Conservation (phyloP, 2,113 vertebrate genomes). For the Halcyon senegalensis region DNA sequence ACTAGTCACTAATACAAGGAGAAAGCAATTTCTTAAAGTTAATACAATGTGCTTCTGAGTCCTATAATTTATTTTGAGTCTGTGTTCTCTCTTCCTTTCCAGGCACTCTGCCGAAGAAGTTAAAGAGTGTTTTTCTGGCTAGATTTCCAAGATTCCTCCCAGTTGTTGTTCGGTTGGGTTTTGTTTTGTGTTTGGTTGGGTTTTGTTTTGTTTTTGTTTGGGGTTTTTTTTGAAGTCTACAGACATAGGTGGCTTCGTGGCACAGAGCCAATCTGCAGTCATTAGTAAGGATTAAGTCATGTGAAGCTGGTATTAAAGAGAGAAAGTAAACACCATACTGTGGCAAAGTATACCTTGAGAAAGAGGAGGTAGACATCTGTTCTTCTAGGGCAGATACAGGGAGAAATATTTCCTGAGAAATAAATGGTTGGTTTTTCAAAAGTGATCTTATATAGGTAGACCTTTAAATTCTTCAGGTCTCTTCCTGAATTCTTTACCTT, state of each 20-base stretch:
- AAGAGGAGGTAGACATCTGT: neutral
- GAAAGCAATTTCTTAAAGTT: slow-evolving; percentile 56
- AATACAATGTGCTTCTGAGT: slow-evolving; percentile 62
- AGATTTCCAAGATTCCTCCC: slow-evolving; percentile 39
- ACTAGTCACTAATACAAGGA: slow-evolving; percentile 28
- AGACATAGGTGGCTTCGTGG: slow-evolving; percentile 21
- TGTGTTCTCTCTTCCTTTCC: slow-evolving; percentile 33
- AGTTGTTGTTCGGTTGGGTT: neutral
- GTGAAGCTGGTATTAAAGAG: neutral
- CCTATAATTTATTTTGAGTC: slow-evolving; percentile 63
- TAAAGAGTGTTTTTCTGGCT: slow-evolving; percentile 29
- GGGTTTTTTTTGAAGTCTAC: neutral
- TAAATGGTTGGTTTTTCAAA: neutral
- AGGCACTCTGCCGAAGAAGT: slow-evolving; percentile 49
- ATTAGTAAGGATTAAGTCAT: neutral
- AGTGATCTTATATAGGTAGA: neutral
- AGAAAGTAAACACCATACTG: neutral
- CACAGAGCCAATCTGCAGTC: neutral
- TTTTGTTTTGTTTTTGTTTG: neutral
- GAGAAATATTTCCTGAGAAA: neutral
- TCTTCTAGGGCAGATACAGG: neutral
- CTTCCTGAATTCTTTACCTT: neutral
- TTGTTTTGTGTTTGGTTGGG: neutral
- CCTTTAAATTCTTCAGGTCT: neutral
- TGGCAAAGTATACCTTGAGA: neutral